Percentiles rank a stretch among this genome's conserved stretches.
phyloP scores from a whole-genome alignment of 2,888 invertebrate species.

The Eupithecia abbreviata region DNA sequence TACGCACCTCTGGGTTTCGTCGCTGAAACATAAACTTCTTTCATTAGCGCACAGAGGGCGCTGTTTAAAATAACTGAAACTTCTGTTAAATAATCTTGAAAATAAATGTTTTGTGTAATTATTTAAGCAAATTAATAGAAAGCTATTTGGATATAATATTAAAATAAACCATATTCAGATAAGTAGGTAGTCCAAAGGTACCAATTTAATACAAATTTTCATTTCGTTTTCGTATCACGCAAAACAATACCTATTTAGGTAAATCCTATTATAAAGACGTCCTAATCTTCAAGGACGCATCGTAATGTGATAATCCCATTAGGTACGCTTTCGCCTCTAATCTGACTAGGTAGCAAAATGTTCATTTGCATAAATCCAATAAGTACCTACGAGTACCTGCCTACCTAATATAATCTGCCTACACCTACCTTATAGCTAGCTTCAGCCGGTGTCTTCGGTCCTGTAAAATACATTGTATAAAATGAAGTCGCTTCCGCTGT shows the following conservation, averaged over 20 bases:
- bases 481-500: no score
- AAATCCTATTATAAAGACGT: constrained; percentile 24
- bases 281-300: constrained; percentile 32
- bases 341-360: constrained; percentile 25
- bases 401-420: background rate
- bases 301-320: constrained; percentile 27
- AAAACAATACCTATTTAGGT: constrained; percentile 2
- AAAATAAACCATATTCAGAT: background rate
- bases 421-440: background rate
- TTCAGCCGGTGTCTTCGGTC: background rate
- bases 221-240: background rate
- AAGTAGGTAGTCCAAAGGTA: no score
- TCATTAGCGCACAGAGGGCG: background rate
- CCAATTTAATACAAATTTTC: background rate
- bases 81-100: background rate
- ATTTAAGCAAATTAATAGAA: background rate
- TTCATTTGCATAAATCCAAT: constrained; percentile 20
- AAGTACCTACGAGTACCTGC: background rate
- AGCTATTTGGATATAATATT: background rate
- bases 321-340: constrained; percentile 10
- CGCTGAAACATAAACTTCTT: background rate
- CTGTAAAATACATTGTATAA: no score
- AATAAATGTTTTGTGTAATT: background rate
- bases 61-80: background rate
- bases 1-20: background rate